These are phyloP conservation scores for Irena cyanogastra DNA, from an alignment of 2,113 vertebrate genomes.

Conservation along the genomic window DNA sequence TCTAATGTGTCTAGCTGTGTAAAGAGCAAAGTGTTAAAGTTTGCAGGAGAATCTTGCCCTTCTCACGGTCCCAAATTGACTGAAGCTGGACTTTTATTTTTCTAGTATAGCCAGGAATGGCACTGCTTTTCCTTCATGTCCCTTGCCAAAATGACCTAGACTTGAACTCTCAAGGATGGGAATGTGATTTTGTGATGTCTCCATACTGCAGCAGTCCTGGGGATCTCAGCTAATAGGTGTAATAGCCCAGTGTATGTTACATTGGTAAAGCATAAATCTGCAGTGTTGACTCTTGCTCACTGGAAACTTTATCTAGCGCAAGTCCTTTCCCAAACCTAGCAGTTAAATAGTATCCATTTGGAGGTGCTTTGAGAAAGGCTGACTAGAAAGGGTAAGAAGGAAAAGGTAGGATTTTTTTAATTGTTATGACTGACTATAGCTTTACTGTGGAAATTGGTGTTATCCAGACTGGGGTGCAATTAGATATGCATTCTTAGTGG, in stretches of 20 bases:
- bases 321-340: background rate
- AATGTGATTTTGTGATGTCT: background rate
- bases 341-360: background rate
- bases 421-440: background rate
- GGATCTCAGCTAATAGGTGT: background rate
- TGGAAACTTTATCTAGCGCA: background rate
- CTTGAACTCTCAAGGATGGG: background rate
- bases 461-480: background rate
- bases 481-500: background rate
- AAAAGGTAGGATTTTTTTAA: background rate
- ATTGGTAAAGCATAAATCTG: background rate
- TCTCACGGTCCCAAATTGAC: fast-evolving
- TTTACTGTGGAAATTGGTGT: background rate
- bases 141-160: background rate
- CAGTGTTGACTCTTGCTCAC: background rate
- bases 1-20: background rate
- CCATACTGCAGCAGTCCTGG: background rate
- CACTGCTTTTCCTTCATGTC: background rate
- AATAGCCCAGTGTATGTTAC: background rate
- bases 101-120: background rate
- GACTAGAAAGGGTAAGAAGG: background rate
- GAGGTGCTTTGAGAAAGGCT: background rate
- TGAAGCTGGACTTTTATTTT: background rate
- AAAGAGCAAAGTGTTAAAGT: background rate
- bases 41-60: background rate